These are phyloP conservation scores for Oscarella lobularis DNA, from an alignment of 37 sponge, comb jelly and placozoan species.

Conservation along the genomic window DNA sequence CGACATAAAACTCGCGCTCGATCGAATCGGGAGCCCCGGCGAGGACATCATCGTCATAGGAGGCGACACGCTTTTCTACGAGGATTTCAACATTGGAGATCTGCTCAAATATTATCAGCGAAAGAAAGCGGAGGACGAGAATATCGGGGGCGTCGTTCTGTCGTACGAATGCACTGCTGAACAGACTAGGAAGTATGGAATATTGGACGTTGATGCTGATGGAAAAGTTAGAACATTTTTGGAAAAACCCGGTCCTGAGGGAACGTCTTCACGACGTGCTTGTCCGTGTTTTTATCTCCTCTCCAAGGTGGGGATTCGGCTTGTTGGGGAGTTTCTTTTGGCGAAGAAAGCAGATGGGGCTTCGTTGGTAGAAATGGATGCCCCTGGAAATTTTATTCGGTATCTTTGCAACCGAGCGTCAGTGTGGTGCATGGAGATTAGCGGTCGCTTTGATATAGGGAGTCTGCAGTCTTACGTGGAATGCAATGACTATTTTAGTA, in stretches of 20 bases:
- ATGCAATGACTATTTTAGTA: conserved; percentile 20
- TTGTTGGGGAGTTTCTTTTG: conserved; percentile 29
- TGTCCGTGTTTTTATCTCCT: conserved; percentile 60
- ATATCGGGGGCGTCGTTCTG: not conserved
- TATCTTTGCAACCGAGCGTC: conserved; percentile 29
- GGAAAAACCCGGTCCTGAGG: conserved; percentile 36
- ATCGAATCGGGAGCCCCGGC: not conserved
- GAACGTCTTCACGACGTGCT: conserved; percentile 28
- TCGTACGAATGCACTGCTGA: not conserved
- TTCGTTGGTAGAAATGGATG: conserved; percentile 31
- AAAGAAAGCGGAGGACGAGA: not conserved
- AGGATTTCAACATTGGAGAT: conserved; percentile 34
- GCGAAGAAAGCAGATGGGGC: conserved; percentile 32
- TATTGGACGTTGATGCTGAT: conserved; percentile 31
- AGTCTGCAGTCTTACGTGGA: conserved; percentile 33
- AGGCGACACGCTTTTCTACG: conserved; percentile 64
- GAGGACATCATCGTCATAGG: conserved; percentile 51
- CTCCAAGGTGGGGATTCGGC: conserved; percentile 3
- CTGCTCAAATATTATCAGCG: not conserved
- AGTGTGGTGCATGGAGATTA: conserved; percentile 15
- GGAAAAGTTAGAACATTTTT: conserved; percentile 27
- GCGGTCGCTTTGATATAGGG: conserved; percentile 53
- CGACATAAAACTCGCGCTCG: conserved; percentile 28
- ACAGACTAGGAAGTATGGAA: conserved; percentile 32
- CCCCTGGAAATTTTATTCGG: conserved; percentile 46